Evolutionary conservation across 92 coral and sea anemone species (phyloP).

Genomic region (Umimayanthus kanabou): DNA sequence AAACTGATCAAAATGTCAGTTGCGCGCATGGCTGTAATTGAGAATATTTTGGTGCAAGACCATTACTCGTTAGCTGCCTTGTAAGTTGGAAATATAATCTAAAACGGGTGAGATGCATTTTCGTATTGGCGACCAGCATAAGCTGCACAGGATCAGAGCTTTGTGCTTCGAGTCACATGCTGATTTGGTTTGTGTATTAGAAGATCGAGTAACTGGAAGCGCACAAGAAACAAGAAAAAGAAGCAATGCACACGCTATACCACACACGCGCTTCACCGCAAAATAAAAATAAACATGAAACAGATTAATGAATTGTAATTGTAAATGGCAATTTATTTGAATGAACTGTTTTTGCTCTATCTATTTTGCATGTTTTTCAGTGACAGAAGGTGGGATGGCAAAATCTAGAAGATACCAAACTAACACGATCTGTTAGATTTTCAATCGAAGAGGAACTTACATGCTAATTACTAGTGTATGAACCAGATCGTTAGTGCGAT

Average conservation of each 20-base stretch:
- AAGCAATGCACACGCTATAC: background rate
- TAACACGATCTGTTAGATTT: background rate
- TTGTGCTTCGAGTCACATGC: too few relatives aligned
- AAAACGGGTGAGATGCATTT: too few relatives aligned
- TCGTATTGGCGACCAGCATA: too few relatives aligned
- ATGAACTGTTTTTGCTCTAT: background rate
- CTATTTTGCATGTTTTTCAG: background rate
- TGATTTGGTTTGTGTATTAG: too few relatives aligned
- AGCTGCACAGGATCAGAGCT: too few relatives aligned
- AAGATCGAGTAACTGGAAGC: too few relatives aligned
- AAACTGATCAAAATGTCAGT: too few relatives aligned
- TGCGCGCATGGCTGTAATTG: too few relatives aligned
- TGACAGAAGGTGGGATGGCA: background rate
- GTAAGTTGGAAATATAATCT: too few relatives aligned
- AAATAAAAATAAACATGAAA: background rate
- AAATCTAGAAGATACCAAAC: background rate
- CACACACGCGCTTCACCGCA: background rate
- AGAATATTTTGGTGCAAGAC: too few relatives aligned
- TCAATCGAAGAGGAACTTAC: background rate
- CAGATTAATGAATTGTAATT: background rate
- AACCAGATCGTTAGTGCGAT: background rate
- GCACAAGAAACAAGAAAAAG: too few relatives aligned
- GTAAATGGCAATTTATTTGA: background rate
- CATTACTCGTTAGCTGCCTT: too few relatives aligned
- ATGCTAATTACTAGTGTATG: background rate